Conservation (phyloP, 2,797 vertebrate genomes). For the Limnodromus scolopaceus region DNA sequence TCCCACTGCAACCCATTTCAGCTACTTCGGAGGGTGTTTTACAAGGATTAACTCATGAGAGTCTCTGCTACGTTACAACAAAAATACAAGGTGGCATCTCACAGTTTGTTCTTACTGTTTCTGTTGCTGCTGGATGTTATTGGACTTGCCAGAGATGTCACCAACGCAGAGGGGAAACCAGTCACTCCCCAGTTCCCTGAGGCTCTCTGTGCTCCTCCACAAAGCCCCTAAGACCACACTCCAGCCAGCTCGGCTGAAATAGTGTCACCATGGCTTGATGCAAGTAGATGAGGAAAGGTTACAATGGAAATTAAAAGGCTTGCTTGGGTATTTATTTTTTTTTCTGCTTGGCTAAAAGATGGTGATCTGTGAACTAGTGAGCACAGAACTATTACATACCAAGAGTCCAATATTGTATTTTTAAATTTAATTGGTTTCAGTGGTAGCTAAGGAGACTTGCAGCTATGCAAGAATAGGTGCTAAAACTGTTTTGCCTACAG, state of each 20-base stretch:
- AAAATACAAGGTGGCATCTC: background rate
- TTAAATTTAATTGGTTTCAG: background rate
- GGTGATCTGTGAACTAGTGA: background rate
- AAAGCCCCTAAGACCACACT: background rate
- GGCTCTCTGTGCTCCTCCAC: background rate
- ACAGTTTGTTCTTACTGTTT: background rate
- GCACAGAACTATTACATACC: background rate
- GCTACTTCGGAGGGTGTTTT: background rate
- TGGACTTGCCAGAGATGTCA: background rate
- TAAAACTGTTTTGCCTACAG: constrained; percentile 34
- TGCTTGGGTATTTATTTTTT: background rate
- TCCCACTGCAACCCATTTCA: background rate
- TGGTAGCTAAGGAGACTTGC: background rate
- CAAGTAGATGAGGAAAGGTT: background rate
- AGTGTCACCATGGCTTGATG: background rate
- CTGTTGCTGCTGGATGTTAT: background rate
- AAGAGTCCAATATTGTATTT: background rate
- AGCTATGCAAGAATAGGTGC: background rate
- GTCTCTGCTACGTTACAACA: accelerated
- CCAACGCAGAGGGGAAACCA: background rate
- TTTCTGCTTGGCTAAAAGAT: background rate
- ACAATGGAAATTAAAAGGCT: background rate
- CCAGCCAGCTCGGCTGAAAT: background rate
- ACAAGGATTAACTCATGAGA: background rate
- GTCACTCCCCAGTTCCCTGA: background rate